Conservation (phyloP, 1,140 invertebrate species). For the Parasteatoda tepidariorum region DNA sequence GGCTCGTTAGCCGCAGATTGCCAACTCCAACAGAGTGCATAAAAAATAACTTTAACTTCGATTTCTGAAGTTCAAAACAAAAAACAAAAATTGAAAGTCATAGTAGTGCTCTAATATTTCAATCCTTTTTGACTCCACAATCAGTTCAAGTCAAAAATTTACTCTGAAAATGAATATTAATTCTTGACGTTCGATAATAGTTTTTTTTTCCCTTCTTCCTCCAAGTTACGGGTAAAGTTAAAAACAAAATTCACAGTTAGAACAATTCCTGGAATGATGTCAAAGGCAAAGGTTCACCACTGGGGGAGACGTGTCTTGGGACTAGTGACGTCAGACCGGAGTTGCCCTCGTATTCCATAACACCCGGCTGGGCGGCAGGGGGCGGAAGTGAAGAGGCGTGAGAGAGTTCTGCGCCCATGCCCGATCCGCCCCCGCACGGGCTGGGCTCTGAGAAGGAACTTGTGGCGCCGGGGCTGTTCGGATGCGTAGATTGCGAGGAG, state of each 20-base stretch:
- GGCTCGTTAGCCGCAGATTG: no score
- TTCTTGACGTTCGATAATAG: no score
- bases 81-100: no score
- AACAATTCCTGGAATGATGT: slow-evolving; percentile 63
- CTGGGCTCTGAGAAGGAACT: slow-evolving; percentile 63
- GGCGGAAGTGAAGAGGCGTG: background rate
- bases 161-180: no score
- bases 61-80: no score
- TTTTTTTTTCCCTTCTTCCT: no score
- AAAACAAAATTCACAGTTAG: slow-evolving; percentile 12
- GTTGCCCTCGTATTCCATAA: slow-evolving; percentile 35
- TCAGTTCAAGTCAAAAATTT: no score
- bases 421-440: slow-evolving; percentile 39
- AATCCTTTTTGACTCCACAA: no score
- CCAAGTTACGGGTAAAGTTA: background rate
- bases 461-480: slow-evolving; percentile 57
- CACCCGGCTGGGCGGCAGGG: background rate
- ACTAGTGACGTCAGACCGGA: slow-evolving; percentile 39
- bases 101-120: no score
- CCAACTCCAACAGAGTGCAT: no score
- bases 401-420: slow-evolving; percentile 11
- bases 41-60: no score
- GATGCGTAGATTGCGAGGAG: slow-evolving; percentile 9
- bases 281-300: slow-evolving; percentile 49
- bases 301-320: slow-evolving; percentile 37